phyloP scores from a whole-genome alignment of 2,888 invertebrate species.

The Entomobrya proxima region DNA sequence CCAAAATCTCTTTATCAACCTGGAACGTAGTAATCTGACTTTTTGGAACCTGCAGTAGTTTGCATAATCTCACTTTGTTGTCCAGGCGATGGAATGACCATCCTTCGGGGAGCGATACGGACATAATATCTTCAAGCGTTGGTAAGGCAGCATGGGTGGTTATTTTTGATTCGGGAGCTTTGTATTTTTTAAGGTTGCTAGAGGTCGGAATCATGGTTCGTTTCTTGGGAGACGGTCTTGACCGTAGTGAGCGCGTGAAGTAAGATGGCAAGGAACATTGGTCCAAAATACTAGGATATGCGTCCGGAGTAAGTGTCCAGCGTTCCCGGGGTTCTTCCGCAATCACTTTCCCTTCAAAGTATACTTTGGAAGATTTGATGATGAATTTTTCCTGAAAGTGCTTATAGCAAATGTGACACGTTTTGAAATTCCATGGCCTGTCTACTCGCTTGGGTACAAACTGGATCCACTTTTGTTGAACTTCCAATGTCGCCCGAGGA shows the following conservation, averaged over 20 bases:
- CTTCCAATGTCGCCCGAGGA: neutral
- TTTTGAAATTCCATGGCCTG: neutral
- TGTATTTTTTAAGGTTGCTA: no score
- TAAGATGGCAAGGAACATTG: constrained; percentile 31
- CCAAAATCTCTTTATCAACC: no score
- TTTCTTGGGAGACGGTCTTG: neutral
- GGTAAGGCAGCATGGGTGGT: no score
- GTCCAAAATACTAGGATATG: constrained; percentile 47
- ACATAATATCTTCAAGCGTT: no score
- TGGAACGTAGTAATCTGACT: no score
- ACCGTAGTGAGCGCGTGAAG: neutral
- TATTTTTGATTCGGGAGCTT: no score
- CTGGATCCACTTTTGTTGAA: neutral
- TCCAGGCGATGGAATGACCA: no score
- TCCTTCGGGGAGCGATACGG: no score
- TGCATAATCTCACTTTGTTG: no score
- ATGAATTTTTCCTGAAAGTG: constrained; percentile 53
- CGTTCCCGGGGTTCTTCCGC: neutral
- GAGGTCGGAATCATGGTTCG: no score
- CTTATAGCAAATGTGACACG: constrained; percentile 4
- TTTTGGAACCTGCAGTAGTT: no score
- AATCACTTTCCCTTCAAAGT: neutral
- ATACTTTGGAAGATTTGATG: neutral
- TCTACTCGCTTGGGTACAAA: constrained; percentile 33
- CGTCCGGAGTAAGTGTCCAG: constrained; percentile 44